phyloP scores from a whole-genome alignment of 2,113 vertebrate species.

The Monopterus albus region DNA sequence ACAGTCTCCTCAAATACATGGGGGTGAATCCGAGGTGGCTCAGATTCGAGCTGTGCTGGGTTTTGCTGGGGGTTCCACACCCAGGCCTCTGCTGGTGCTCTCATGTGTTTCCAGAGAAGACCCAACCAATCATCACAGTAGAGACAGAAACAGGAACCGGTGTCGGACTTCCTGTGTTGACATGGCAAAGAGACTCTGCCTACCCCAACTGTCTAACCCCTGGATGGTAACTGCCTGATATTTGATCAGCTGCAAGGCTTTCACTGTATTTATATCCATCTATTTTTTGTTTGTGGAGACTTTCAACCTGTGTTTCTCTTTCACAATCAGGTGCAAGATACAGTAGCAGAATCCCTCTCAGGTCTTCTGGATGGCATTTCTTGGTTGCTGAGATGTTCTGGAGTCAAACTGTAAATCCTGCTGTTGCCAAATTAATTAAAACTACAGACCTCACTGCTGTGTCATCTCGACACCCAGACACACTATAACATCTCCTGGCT shows the following conservation, averaged over 20 bases:
- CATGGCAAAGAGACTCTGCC: slow-evolving; percentile 87
- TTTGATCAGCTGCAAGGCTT: not conserved
- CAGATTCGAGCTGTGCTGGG: slow-evolving; percentile 88
- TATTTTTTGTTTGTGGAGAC: not conserved
- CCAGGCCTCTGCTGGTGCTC: slow-evolving; percentile 89
- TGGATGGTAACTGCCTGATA: slow-evolving; percentile 88
- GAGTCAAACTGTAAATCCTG: slow-evolving; percentile 69
- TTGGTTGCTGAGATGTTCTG: slow-evolving; percentile 90
- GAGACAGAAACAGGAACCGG: slow-evolving; percentile 16
- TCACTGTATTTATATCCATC: not conserved
- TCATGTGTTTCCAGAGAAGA: slow-evolving; percentile 86
- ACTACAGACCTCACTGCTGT: not conserved
- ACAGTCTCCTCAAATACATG: slow-evolving; percentile 71
- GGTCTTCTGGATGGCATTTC: slow-evolving; percentile 90
- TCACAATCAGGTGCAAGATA: slow-evolving; percentile 86
- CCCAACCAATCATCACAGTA: not conserved
- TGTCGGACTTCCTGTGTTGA: slow-evolving; percentile 86
- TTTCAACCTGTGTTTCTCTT: not conserved
- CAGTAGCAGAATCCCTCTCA: slow-evolving; percentile 85
- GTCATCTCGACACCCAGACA: not conserved
- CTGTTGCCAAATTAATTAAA: slow-evolving; percentile 1
- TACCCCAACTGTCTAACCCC: slow-evolving; percentile 83
- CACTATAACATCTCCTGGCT: slow-evolving; percentile 8
- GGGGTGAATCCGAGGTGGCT: slow-evolving; percentile 83
- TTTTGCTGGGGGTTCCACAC: slow-evolving; percentile 75